phyloP scores from a whole-genome alignment of 2,113 vertebrate species.

The Ammodytes marinus region DNA sequence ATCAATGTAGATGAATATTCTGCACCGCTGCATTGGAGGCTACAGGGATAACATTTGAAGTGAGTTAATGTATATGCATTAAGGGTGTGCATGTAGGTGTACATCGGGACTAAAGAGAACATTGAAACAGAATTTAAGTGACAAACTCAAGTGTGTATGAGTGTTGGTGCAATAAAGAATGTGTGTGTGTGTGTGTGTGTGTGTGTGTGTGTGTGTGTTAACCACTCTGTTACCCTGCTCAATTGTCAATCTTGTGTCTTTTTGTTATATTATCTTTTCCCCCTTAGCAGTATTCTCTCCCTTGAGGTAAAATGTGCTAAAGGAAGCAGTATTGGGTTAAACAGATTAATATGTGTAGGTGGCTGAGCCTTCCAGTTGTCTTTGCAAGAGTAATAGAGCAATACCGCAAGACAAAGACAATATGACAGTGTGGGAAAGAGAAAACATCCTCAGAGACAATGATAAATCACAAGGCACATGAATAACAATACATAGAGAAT shows the following conservation, averaged over 20 bases:
- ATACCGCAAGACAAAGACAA: slow-evolving; percentile 21
- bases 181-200: slow-evolving; percentile 1
- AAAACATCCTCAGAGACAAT: slow-evolving; percentile 46
- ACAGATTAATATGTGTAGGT: slow-evolving; percentile 38
- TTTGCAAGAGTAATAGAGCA: slow-evolving; percentile 42
- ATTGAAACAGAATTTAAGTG: slow-evolving; percentile 8
- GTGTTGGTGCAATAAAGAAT: not conserved
- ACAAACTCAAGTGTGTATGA: not conserved
- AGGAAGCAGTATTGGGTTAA: slow-evolving; percentile 35
- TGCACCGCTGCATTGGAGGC: slow-evolving; percentile 58
- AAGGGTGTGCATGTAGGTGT: slow-evolving; percentile 24
- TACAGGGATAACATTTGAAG: slow-evolving; percentile 43
- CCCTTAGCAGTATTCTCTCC: too few species aligned
- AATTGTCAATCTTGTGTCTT: slow-evolving; percentile 26
- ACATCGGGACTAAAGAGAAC: slow-evolving; percentile 6
- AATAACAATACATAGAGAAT: slow-evolving; percentile 22
- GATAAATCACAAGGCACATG: slow-evolving; percentile 27
- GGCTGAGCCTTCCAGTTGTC: slow-evolving; percentile 31
- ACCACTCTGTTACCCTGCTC: slow-evolving; percentile 53
- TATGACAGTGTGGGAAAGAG: slow-evolving; percentile 39
- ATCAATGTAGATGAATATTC: slow-evolving; percentile 72
- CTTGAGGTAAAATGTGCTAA: slow-evolving; percentile 42
- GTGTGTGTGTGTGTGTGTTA: not conserved
- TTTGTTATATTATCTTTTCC: slow-evolving; percentile 18
- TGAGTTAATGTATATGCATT: slow-evolving; percentile 52